Base-by-base conservation (phyloP, 1,140 invertebrate genomes). In the Dinothrombium tinctorium region DNA sequence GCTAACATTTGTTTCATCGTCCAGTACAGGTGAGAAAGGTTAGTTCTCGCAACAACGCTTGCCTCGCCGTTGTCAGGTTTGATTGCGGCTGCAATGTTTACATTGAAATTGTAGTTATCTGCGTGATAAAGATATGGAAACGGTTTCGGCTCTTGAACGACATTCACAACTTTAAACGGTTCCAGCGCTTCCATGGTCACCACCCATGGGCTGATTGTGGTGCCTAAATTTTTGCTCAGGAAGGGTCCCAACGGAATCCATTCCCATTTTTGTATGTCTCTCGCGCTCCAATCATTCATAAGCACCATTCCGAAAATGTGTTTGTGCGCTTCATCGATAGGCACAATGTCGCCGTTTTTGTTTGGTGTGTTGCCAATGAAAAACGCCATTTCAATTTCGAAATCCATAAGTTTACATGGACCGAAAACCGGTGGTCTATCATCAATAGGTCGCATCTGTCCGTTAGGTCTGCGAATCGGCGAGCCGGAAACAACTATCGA, bases 231-330 rank as follows among this genome's bases (percentile, higher is more conserved):
- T 61, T 99, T 99, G 0, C 79, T 72, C 0, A 87, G 74, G 56
- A 99, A 98, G 9, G 94, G 94, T 2, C 90, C 94, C n/a, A 99
- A 62, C 0, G 94, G 94, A 1, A 94, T 69, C 54, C 96, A 98
- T 58, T 99, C 94, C 90, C 90, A 98, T 54, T 92, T 92, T 58
- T 35, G 25, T 24, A 38, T 42, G 26, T 50, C 54, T 56, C 58
- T 59, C 82, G 81, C 82, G 61, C 84, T 92, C 94, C 94, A 99
- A 59, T 99, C 94, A 56, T 99, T 99, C 82, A 98, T 87, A 0
- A 94, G 59, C 3, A 95, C 86, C 61, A 98, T 77, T 42, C 94
- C 94, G 63, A 99, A 99, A 49, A 99, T 90, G 53, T 84, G 71
- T 37, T 96, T 74, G 33, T 84, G 71, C n/a, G 84, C 78, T 35